Evolutionary conservation across 2,888 invertebrate genomes (phyloP).

Genomic region (Tinea pellionella): DNA sequence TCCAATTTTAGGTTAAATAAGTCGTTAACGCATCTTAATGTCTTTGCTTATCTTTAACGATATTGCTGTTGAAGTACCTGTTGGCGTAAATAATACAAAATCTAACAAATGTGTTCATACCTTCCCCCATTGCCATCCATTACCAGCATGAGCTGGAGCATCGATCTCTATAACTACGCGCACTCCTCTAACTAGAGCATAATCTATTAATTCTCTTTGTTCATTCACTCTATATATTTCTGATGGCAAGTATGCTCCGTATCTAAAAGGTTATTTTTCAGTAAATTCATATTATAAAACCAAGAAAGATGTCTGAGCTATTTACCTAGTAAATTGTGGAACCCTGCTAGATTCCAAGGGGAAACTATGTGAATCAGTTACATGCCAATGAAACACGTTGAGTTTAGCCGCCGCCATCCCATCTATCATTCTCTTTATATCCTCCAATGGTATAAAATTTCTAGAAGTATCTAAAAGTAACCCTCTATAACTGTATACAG

Average conservation of each 20-base stretch:
- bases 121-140: slow-evolving; percentile 88
- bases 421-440: slow-evolving; percentile 79
- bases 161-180: slow-evolving; percentile 90
- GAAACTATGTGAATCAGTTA: slow-evolving; percentile 92
- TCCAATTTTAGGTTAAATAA: background rate
- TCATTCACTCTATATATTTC: slow-evolving; percentile 77
- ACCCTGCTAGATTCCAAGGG: slow-evolving; percentile 82
- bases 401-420: slow-evolving; percentile 90
- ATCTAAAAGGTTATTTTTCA: slow-evolving; percentile 45
- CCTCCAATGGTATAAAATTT: slow-evolving; percentile 81
- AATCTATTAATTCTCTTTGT: slow-evolving; percentile 75
- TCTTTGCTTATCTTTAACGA: background rate
- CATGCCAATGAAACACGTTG: slow-evolving; percentile 95
- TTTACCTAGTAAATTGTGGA: slow-evolving; percentile 78
- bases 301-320: background rate
- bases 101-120: slow-evolving; percentile 25
- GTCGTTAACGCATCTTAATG: no score
- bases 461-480: slow-evolving; percentile 89
- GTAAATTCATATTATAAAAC: background rate
- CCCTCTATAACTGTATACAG: slow-evolving; percentile 87
- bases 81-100: no score
- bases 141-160: slow-evolving; percentile 87
- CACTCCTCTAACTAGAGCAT: slow-evolving; percentile 84
- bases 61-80: background rate
- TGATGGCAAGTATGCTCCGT: slow-evolving; percentile 77